Evolutionary conservation across 2,797 vertebrate species (phyloP).

Genomic region (Helostoma temminkii): DNA sequence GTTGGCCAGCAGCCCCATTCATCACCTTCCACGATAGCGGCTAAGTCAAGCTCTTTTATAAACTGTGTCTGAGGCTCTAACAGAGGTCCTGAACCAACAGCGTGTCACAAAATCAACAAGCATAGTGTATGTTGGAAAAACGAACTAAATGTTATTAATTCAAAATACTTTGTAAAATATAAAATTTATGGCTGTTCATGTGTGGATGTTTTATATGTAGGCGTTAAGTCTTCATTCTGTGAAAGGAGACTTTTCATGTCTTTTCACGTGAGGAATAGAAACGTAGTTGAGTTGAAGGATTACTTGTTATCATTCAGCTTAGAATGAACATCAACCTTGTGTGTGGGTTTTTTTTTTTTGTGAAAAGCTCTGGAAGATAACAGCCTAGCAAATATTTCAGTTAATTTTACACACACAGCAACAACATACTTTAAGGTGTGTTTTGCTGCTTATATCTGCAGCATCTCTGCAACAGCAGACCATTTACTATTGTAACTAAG

Average conservation of each 20-base stretch:
- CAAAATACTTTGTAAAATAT: too few relatives aligned
- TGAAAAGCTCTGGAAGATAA: slow-evolving; percentile 2
- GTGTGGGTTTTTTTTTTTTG: too few relatives aligned
- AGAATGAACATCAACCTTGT: background rate
- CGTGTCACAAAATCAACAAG: slow-evolving; percentile 33
- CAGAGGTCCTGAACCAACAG: slow-evolving; percentile 17
- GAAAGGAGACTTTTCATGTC: too few relatives aligned
- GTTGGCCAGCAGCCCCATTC: slow-evolving; percentile 77
- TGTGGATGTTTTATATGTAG: too few relatives aligned
- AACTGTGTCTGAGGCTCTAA: slow-evolving; percentile 50
- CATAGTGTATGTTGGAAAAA: background rate
- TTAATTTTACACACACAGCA: background rate
- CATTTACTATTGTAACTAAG: background rate
- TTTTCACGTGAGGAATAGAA: too few relatives aligned
- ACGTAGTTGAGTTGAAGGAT: too few relatives aligned
- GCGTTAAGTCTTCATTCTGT: too few relatives aligned
- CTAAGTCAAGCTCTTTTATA: slow-evolving; percentile 59
- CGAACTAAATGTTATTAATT: too few relatives aligned
- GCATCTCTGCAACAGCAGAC: background rate
- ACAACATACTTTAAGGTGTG: background rate
- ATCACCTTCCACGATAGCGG: slow-evolving; percentile 61
- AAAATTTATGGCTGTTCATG: background rate
- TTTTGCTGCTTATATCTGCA: too few relatives aligned
- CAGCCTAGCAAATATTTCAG: background rate
- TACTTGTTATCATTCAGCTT: background rate